These are phyloP conservation scores for Pteropus alecto DNA, from an alignment of 2,113 vertebrate genomes.

Conservation along the genomic window DNA sequence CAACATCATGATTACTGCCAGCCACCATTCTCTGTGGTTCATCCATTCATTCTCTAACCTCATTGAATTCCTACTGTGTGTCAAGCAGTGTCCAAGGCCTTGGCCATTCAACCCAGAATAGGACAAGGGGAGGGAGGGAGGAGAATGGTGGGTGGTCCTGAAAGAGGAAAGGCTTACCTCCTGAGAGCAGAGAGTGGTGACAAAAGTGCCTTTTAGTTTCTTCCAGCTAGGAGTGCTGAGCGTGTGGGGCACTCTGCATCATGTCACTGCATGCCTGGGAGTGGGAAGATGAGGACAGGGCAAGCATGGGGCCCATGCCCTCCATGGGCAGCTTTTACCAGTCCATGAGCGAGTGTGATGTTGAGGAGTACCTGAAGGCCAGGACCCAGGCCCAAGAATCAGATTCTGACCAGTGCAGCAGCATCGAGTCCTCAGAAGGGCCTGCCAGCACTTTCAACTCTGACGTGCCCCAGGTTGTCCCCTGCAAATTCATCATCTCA, in stretches of 20 bases:
- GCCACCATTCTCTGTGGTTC: neutral
- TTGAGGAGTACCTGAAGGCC: neutral
- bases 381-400: neutral
- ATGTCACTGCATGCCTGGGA: conserved; percentile 48
- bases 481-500: conserved; percentile 81
- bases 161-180: neutral
- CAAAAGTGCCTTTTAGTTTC: neutral
- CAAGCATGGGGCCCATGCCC: rapidly evolving
- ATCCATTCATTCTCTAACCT: neutral
- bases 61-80: neutral
- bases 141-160: too few species aligned
- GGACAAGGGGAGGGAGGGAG: neutral
- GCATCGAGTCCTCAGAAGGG: neutral
- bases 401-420: neutral
- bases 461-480: conserved; percentile 60
- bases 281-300: neutral
- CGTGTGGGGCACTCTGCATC: rapidly evolving
- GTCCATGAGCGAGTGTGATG: neutral
- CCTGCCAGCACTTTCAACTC: rapidly evolving
- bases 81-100: neutral
- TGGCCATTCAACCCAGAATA: neutral
- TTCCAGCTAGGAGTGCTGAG: neutral
- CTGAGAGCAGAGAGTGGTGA: neutral
- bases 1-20: neutral
- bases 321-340: neutral